Evolutionary conservation across 2,888 invertebrate species (phyloP).

Genomic region (Phengaris alcon): DNA sequence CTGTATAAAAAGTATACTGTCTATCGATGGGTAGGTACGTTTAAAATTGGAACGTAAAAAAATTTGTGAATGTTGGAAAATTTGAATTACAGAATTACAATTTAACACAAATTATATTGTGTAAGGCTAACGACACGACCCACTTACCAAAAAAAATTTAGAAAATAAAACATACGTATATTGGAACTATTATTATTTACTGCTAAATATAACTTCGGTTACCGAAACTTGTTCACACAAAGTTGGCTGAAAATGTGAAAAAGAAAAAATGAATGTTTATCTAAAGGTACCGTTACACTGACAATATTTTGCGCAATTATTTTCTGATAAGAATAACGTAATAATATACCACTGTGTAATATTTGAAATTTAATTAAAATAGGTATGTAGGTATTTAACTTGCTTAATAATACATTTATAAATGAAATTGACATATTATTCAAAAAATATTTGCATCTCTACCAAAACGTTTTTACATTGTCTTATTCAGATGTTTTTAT

Average conservation of each 20-base stretch:
- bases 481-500: no score
- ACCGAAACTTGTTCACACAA: constrained; percentile 77
- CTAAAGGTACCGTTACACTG: not conserved
- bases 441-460: no score
- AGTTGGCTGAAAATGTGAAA: constrained; percentile 77
- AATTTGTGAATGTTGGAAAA: not conserved
- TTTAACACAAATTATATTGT: constrained; percentile 33
- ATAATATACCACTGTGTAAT: not conserved
- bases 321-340: not conserved
- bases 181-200: constrained; percentile 61
- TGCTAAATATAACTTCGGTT: constrained; percentile 70
- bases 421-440: no score
- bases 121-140: constrained; percentile 52
- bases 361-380: no score
- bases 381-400: no score
- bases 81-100: constrained; percentile 25
- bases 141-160: constrained; percentile 73
- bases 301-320: constrained; percentile 8
- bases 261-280: constrained; percentile 59
- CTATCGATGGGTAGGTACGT: not conserved
- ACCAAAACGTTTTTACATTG: no score
- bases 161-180: constrained; percentile 62
- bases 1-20: constrained; percentile 14
- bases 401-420: no score
- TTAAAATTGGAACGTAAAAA: not conserved